A percentile compares a stretch with the other conserved stretches of the same genome.
phyloP scores from a whole-genome alignment of 35 echinoderm and acorn worm species.

The Anneissia japonica region DNA sequence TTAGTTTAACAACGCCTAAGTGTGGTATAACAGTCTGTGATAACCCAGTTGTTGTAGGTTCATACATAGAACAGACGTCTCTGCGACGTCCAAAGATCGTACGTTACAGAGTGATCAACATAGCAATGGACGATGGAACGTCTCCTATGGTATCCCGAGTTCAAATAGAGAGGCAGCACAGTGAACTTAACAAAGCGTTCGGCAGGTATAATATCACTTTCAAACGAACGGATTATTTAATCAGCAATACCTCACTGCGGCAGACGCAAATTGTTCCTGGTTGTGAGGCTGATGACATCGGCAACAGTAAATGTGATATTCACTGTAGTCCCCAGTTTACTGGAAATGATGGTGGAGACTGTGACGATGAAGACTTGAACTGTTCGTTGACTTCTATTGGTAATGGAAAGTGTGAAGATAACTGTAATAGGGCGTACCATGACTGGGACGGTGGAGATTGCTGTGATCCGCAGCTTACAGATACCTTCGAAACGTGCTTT shows the following conservation, averaged over 20 bases:
- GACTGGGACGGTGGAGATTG: conserved; percentile 82
- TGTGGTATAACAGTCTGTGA: conserved; percentile 90
- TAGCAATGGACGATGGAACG: conserved; percentile 69
- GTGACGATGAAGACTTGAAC: neutral
- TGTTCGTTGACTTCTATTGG: neutral
- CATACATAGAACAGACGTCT: conserved; percentile 17
- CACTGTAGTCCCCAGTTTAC: conserved; percentile 21
- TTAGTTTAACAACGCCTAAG: conserved; percentile 28
- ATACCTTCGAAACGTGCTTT: conserved; percentile 29
- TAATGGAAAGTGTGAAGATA: conserved; percentile 54
- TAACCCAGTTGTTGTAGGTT: conserved; percentile 44
- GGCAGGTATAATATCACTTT: conserved; percentile 64
- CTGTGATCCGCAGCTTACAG: conserved; percentile 37
- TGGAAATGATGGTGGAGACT: conserved; percentile 26
- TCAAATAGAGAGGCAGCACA: conserved; percentile 52
- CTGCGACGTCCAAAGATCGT: conserved; percentile 36
- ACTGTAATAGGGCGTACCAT: conserved; percentile 56
- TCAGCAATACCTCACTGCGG: conserved; percentile 47
- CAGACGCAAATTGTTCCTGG: conserved; percentile 27
- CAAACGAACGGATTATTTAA: conserved; percentile 11
- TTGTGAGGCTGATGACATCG: conserved; percentile 44
- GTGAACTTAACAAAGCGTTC: conserved; percentile 47
- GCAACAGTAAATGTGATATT: conserved; percentile 57
- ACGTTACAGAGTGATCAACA: conserved; percentile 58
- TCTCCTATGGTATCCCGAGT: conserved; percentile 42